phyloP scores from a whole-genome alignment of 2,113 vertebrate genomes.

The Plotosus lineatus region DNA sequence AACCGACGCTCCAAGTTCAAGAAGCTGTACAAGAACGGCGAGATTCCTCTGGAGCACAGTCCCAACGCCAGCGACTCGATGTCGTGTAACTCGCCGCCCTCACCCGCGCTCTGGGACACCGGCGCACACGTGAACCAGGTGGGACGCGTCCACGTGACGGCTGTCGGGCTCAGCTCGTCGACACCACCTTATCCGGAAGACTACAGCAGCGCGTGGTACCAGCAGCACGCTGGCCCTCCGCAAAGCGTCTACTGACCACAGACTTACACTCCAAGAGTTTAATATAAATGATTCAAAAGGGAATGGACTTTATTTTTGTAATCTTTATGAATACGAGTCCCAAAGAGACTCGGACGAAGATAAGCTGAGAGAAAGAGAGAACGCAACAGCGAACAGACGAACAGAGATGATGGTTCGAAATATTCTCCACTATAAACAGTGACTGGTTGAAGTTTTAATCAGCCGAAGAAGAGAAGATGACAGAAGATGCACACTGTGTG shows the following conservation, averaged over 20 bases:
- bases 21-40: constrained; percentile 98
- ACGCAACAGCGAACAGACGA: background rate
- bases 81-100: constrained; percentile 94
- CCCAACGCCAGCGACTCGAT: constrained; percentile 98
- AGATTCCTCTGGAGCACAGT: constrained; percentile 92
- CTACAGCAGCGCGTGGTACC: constrained; percentile 92
- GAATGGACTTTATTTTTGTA: constrained; percentile 56
- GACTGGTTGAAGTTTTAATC: constrained; percentile 13
- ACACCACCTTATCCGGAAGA: constrained; percentile 92
- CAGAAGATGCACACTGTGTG: background rate
- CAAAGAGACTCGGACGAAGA: constrained; percentile 52
- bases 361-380: constrained; percentile 44
- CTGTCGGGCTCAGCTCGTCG: constrained; percentile 85
- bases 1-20: constrained; percentile 98
- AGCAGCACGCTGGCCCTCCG: constrained; percentile 86
- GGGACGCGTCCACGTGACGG: constrained; percentile 80
- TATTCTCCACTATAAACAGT: constrained; percentile 5
- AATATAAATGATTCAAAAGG: constrained; percentile 34
- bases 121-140: constrained; percentile 79
- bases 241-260: constrained; percentile 86
- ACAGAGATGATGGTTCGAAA: background rate
- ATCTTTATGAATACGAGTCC: constrained; percentile 51
- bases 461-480: background rate
- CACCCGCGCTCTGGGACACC: constrained; percentile 91
- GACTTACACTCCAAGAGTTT: constrained; percentile 58